A percentile compares a stretch with the other conserved stretches of the same genome.
Conservation (phyloP, 1,140 invertebrate genomes). For the Oryctes rhinoceros region DNA sequence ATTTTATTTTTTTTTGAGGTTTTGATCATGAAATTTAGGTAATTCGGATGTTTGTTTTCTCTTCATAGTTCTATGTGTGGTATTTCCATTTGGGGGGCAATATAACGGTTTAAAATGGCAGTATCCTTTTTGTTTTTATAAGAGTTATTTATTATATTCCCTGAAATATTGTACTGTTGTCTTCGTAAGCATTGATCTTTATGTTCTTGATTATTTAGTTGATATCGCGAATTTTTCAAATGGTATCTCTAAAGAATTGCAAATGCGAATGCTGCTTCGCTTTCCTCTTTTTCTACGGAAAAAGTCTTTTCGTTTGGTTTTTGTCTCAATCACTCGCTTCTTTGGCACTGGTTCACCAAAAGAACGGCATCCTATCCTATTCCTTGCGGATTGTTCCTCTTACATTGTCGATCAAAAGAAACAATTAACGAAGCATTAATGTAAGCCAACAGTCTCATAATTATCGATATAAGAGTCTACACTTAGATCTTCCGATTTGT, state of each 20-base stretch:
- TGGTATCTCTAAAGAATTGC: background rate
- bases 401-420: background rate
- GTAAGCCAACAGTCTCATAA: conserved; percentile 17
- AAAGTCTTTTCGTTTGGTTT: background rate
- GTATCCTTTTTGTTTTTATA: conserved; percentile 6
- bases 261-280: background rate
- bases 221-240: background rate
- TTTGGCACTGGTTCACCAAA: conserved; percentile 32
- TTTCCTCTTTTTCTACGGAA: background rate
- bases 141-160: background rate
- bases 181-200: background rate
- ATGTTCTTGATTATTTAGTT: background rate
- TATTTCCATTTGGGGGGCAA: too few species aligned
- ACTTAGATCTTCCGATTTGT: background rate
- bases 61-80: background rate
- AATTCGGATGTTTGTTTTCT: background rate
- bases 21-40: background rate
- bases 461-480: background rate
- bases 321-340: background rate
- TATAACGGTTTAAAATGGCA: conserved; percentile 20
- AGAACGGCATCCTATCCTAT: background rate
- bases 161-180: conserved; percentile 18
- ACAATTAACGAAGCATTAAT: background rate
- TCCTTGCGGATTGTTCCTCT: background rate
- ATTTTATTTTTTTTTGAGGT: too few species aligned